Evolutionary conservation across 2,113 vertebrate genomes (phyloP).

Genomic region (Mustelus asterias): DNA sequence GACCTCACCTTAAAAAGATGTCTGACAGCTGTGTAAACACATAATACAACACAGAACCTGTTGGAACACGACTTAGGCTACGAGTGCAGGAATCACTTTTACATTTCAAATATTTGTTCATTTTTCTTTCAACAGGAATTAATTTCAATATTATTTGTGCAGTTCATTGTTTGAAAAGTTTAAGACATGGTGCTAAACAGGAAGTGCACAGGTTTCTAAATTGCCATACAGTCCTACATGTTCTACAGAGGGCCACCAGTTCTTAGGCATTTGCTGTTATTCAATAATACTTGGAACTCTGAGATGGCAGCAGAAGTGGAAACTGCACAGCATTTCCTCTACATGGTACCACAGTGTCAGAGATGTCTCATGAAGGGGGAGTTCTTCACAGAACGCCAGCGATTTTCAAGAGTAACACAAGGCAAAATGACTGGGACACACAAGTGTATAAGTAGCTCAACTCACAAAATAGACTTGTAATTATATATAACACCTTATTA

Average conservation of each 20-base stretch:
- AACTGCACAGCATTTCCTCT: not conserved
- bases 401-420: too few relatives aligned
- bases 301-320: not conserved
- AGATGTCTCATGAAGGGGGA: too few relatives aligned
- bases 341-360: not conserved
- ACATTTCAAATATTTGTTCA: not conserved
- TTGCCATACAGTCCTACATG: not conserved
- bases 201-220: not conserved
- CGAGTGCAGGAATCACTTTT: not conserved
- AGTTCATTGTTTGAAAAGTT: too few relatives aligned
- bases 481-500: too few relatives aligned
- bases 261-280: not conserved
- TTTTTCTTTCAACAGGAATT: not conserved
- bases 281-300: not conserved
- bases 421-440: too few relatives aligned
- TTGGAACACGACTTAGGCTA: not conserved
- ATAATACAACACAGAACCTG: not conserved
- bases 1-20: not conserved
- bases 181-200: not conserved
- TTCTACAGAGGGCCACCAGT: not conserved
- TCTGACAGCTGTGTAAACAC: not conserved
- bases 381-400: too few relatives aligned
- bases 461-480: too few relatives aligned
- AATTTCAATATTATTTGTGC: not conserved
- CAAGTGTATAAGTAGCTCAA: too few relatives aligned